A percentile compares a stretch with the other conserved stretches of the same genome.
Conservation (phyloP, 1,140 invertebrate genomes). For the Pseudomyrmex dendroicus region DNA sequence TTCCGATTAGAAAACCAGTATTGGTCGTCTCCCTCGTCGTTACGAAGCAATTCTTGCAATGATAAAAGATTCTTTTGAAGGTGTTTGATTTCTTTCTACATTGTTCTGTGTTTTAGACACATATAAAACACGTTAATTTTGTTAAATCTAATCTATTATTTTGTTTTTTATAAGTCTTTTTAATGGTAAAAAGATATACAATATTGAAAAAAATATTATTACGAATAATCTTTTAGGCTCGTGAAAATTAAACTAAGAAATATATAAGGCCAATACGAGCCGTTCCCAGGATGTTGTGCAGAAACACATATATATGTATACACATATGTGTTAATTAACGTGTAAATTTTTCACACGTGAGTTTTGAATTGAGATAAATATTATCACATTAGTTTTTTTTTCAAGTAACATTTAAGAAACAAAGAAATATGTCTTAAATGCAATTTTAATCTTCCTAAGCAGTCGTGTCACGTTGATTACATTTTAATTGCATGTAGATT, state of each 20-base stretch:
- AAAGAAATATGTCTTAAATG: background rate
- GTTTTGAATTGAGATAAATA: background rate
- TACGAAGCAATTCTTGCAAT: constrained; percentile 57
- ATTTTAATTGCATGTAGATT: constrained; percentile 15
- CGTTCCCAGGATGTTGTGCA: too few relatives aligned
- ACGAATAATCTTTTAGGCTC: too few relatives aligned
- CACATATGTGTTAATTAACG: too few relatives aligned
- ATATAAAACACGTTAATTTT: background rate
- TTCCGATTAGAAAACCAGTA: constrained; percentile 67
- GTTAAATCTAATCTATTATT: background rate
- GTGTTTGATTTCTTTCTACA: background rate
- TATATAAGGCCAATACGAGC: too few relatives aligned
- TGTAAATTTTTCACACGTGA: too few relatives aligned
- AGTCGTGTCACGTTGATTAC: constrained; percentile 3
- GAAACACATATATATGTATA: too few relatives aligned
- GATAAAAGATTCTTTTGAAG: constrained; percentile 37
- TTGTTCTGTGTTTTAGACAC: background rate
- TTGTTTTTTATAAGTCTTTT: background rate
- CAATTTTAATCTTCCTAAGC: background rate
- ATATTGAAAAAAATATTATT: background rate
- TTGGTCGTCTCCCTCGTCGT: constrained; percentile 35
- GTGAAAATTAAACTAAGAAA: too few relatives aligned
- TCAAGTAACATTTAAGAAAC: background rate
- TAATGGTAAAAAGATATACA: background rate
- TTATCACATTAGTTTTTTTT: background rate